Percentiles rank a stretch among this genome's conserved stretches.
Evolutionary conservation across 2,113 vertebrate genomes (phyloP).

Genomic region (Australoheros scitulus): DNA sequence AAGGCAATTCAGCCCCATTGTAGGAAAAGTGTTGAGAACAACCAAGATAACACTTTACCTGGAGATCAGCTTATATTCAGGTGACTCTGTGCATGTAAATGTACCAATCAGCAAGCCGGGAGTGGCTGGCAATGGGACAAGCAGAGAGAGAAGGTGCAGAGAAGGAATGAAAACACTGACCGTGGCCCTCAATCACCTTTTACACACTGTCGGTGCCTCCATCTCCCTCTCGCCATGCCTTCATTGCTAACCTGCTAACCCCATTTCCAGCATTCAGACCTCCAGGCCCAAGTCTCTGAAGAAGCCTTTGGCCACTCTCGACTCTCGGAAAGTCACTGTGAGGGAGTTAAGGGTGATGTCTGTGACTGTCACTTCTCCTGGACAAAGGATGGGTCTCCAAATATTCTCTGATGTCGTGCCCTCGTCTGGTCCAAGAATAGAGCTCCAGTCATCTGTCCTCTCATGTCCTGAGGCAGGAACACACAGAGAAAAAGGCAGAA

Average conservation of each 20-base stretch:
- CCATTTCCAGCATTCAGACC: slow-evolving; percentile 73
- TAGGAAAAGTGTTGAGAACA: not conserved
- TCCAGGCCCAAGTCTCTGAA: slow-evolving; percentile 87
- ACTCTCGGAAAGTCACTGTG: slow-evolving; percentile 97
- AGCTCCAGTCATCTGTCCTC: slow-evolving; percentile 49
- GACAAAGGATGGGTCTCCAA: slow-evolving; percentile 63
- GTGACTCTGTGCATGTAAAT: slow-evolving; percentile 68
- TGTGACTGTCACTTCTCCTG: slow-evolving; percentile 92
- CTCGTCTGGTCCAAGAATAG: slow-evolving; percentile 10
- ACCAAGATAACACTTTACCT: not conserved
- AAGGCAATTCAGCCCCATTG: not conserved
- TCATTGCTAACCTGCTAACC: not conserved
- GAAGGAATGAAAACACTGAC: not conserved
- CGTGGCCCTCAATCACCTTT: not conserved
- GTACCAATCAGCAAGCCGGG: slow-evolving; percentile 16
- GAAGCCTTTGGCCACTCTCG: slow-evolving; percentile 91
- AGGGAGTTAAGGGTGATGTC: slow-evolving; percentile 97
- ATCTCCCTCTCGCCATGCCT: not conserved
- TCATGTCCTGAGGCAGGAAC: slow-evolving; percentile 52
- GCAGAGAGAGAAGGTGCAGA: not conserved
- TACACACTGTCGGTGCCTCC: not conserved
- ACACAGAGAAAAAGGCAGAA: not conserved
- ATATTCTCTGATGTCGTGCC: slow-evolving; percentile 24
- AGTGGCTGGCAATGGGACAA: not conserved
- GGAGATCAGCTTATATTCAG: not conserved